Base-by-base conservation (phyloP, 2,797 vertebrate genomes). In the Margarornis squamiger region DNA sequence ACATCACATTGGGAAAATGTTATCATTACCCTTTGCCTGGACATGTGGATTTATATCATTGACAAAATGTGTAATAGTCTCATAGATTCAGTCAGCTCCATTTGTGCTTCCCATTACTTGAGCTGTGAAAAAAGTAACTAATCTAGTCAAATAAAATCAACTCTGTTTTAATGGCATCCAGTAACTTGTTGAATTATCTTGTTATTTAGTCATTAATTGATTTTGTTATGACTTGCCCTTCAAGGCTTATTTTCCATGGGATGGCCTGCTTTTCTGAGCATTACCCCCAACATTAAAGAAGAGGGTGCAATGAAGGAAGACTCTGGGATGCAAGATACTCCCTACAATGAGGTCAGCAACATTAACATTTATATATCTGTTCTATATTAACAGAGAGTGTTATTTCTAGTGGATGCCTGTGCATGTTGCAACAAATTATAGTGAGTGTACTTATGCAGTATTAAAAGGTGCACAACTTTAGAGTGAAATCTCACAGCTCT, bases 231-330 rank as follows among this genome's bases (percentile, higher is more conserved):
- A 61, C 80, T 97, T 97, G 67, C 43, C 26, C 71, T 94, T 89
- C 61, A 96, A 99, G 99, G 99, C 34, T 99, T 99, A 10, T 99
- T 99, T 96, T 99, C 99, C 79, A 99, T 99, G 99, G 99, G 99
- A 92, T 99, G 99, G 99, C 99, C 99, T 22, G 99, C 99, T 32
- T 99, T 99, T 84, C 98, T 99, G 97, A 99, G 98, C 96, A 99
- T 99, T 90, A 99, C 99, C 46, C 99, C 99, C 61, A 99, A 99
- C 78, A 99, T 99, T 88, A 99, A 99, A 96, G 99, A 99, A 97
- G 99, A 99, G 96, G 99, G 99, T 7, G 99, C 99, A 87, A 99
- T 99, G 99, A 99, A 99, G 96, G 99, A 99, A 93, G 99, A 99
- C 95, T 98, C 99, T 1, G 99, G 99, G 27, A 99, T 99, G 96